Evolutionary conservation across 2,113 vertebrate species (phyloP), one percentile per base, ranked within the genome.

Genomic region (Elephas maximus): DNA sequence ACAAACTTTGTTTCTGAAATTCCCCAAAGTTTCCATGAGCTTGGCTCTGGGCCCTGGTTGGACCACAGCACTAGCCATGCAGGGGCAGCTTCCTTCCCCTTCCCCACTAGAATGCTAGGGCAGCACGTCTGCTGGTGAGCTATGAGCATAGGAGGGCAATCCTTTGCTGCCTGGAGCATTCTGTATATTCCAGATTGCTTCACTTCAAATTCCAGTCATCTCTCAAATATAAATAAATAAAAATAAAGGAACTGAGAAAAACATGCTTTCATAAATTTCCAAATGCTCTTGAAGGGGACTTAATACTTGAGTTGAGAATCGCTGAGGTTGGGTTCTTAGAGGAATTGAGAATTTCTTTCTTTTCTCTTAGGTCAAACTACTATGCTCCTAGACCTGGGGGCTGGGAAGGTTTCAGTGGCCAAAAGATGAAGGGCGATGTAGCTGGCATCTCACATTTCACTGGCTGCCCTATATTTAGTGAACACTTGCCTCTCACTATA

Each of bases 1-100:
- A 76, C n/a, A 44, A 57, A 26, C 5, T 76, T 37, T 53, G 30
- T 67, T 62, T 57, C 30, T 80, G 60, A 77, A 30, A n/a, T 30
- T 26, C 7, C 7, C 3, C 1, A 48, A 20, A 1, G 0, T 0
- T 21, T 9, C 14, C 0, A 5, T 0, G 7, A 10, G 14, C 20
- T 15, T 84, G 11, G 6, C 24, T 3, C 51, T 41, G 37, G 33
- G 45, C 6, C 3, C 10, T 44, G 5, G 6, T 0, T 6, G 14
- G 51, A 82, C 6, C 1, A 11, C 44, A 8, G 1, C 3, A 20
- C 11, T 33, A 21, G 41, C 24, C 2, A 10, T 20, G 5, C 10
- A n/a, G 1, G 26, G 26, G 33, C 2, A n/a, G 10, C 41, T 37
- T 5, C 23, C 11, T 21, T 77, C 24, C 44, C 44, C 23, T 71